A percentile compares a stretch with the other conserved stretches of the same genome.
These are phyloP conservation scores for Macroteleia sp. DNA, from an alignment of 2,888 invertebrate genomes.

Conservation along the genomic window DNA sequence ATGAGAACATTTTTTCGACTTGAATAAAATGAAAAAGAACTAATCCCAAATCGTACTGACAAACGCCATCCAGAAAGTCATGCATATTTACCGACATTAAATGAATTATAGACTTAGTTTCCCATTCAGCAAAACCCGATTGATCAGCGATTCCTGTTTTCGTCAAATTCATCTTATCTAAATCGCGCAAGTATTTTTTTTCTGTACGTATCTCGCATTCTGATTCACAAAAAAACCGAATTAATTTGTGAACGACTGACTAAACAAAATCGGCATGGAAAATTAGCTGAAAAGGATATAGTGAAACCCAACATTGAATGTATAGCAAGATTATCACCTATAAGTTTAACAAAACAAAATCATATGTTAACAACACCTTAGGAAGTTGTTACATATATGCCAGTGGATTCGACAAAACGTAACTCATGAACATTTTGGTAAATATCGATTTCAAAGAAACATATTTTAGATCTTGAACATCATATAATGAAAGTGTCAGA, in stretches of 20 bases:
- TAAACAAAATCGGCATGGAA: conserved; percentile 34
- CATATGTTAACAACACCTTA: neutral
- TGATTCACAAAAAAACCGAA: too few relatives aligned
- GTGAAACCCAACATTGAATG: conserved; percentile 32
- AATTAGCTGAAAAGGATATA: conserved; percentile 22
- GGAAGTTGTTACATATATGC: conserved; percentile 4
- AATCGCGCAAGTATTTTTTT: too few relatives aligned
- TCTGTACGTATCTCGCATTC: too few relatives aligned
- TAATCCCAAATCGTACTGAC: too few relatives aligned
- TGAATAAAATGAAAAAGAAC: too few relatives aligned
- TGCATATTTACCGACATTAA: too few relatives aligned
- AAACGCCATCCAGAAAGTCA: too few relatives aligned
- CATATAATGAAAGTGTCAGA: conserved; percentile 21
- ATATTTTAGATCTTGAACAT: conserved; percentile 7
- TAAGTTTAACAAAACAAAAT: conserved; percentile 18
- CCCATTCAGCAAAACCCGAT: too few relatives aligned
- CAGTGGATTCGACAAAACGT: conserved; percentile 10
- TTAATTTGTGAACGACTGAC: conserved; percentile 10
- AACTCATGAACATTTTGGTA: conserved; percentile 12
- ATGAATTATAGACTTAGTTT: too few relatives aligned
- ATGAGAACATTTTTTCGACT: too few relatives aligned
- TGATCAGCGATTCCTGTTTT: too few relatives aligned
- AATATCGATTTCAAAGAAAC: conserved; percentile 9
- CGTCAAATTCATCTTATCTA: too few relatives aligned
- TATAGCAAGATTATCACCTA: conserved; percentile 31